phyloP scores from a whole-genome alignment of 1,140 invertebrate species.

The Orussus abietinus region DNA sequence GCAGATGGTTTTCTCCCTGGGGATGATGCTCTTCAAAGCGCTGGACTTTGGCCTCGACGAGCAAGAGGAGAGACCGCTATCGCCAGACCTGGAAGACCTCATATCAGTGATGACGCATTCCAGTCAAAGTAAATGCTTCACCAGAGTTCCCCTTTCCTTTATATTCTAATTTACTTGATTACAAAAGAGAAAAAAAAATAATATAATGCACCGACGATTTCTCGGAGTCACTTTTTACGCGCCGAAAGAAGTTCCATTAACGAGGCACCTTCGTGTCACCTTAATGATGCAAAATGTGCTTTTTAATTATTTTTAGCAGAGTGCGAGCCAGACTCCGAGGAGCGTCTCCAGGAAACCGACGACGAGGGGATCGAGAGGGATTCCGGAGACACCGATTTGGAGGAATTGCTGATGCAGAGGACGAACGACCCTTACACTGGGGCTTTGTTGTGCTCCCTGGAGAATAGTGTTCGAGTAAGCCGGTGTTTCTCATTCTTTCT shows the following conservation, averaged over 20 bases:
- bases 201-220: too few relatives aligned
- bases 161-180: too few relatives aligned
- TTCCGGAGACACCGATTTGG: slow-evolving; percentile 69
- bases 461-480: slow-evolving; percentile 26
- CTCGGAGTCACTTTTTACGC: too few relatives aligned
- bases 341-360: slow-evolving; percentile 66
- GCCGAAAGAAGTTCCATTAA: too few relatives aligned
- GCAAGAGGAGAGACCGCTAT: slow-evolving; percentile 81
- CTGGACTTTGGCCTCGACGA: slow-evolving; percentile 79
- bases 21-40: slow-evolving; percentile 79
- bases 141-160: too few relatives aligned
- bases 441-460: slow-evolving; percentile 16
- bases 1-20: slow-evolving; percentile 77
- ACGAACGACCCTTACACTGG: slow-evolving; percentile 8
- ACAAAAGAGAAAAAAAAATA: too few relatives aligned
- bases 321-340: slow-evolving; percentile 29
- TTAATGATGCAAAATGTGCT: too few relatives aligned
- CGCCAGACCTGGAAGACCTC: slow-evolving; percentile 77
- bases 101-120: slow-evolving; percentile 76
- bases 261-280: too few relatives aligned
- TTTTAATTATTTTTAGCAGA: slow-evolving; percentile 15
- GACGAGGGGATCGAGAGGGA: slow-evolving; percentile 89
- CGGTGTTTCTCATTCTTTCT: not conserved
- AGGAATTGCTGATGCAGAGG: slow-evolving; percentile 35
- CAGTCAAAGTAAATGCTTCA: slow-evolving; percentile 55